phyloP scores from a whole-genome alignment of 2,888 invertebrate genomes.

The Lithosia quadra region DNA sequence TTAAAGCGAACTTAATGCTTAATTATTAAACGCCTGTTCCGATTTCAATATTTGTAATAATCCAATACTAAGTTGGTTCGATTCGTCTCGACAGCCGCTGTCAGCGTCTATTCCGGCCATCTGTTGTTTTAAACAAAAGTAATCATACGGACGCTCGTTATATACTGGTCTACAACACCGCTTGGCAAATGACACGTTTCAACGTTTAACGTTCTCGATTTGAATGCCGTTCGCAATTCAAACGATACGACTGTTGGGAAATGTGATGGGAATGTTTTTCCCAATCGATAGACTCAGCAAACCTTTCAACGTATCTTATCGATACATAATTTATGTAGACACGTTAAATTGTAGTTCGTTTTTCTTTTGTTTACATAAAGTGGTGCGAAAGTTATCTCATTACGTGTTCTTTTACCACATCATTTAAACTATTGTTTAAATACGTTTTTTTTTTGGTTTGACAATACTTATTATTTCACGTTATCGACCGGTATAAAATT shows the following conservation, averaged over 20 bases:
- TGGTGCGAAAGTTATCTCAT: background rate
- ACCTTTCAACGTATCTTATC: background rate
- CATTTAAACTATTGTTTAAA: background rate
- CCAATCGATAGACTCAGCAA: conserved; percentile 23
- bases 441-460: too few relatives aligned
- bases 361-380: background rate
- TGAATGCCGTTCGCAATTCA: conserved; percentile 48
- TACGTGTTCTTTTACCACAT: background rate
- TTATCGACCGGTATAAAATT: too few relatives aligned
- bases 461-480: too few relatives aligned
- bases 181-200: conserved; percentile 58
- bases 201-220: conserved; percentile 54
- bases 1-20: background rate
- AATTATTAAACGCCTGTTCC: background rate
- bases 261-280: conserved; percentile 35
- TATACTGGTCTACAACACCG: conserved; percentile 50
- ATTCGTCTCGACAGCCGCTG: conserved; percentile 49
- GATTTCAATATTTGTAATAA: conserved; percentile 19
- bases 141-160: conserved; percentile 61
- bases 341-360: conserved; percentile 1
- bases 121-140: conserved; percentile 71
- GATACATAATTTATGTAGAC: background rate
- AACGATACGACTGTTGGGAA: conserved; percentile 41
- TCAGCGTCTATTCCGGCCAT: conserved; percentile 60
- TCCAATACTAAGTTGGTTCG: conserved; percentile 41